Conservation (phyloP, 2,888 invertebrate species). For the Mamestra brassicae region DNA sequence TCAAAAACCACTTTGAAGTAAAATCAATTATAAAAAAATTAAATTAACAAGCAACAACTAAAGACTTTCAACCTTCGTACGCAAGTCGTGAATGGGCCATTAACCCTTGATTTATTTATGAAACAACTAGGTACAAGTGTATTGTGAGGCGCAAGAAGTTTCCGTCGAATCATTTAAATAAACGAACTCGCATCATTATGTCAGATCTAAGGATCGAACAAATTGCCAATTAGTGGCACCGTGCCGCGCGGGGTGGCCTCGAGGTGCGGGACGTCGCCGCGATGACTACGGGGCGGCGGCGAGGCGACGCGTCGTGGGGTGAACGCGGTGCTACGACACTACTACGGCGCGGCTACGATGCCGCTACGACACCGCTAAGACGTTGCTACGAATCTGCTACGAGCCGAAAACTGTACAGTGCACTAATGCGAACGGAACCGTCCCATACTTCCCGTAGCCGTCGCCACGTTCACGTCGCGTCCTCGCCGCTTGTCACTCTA, state of each 20-base stretch:
- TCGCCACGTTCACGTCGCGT: conserved; percentile 45
- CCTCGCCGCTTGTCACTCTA: conserved; percentile 39
- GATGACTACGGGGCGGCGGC: conserved; percentile 57
- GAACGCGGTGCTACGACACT: neutral
- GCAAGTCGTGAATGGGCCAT: conserved; percentile 73
- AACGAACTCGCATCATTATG: conserved; percentile 90
- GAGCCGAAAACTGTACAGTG: neutral
- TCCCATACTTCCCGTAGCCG: neutral
- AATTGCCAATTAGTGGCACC: conserved; percentile 90
- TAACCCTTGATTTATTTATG: conserved; percentile 77
- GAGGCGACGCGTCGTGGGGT: neutral
- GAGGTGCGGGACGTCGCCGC: conserved; percentile 69
- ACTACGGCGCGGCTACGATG: conserved; percentile 15
- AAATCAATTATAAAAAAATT: conserved; percentile 65
- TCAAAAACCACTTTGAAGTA: conserved; percentile 45
- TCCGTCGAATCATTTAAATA: conserved; percentile 90
- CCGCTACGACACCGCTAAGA: conserved; percentile 21
- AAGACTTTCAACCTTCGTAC: conserved; percentile 70
- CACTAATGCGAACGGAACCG: neutral
- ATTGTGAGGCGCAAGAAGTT: conserved; percentile 81
- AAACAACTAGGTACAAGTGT: conserved; percentile 69
- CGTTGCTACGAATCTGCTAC: conserved; percentile 23
- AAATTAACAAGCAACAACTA: conserved; percentile 64
- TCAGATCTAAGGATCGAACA: conserved; percentile 90
- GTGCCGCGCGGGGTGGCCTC: conserved; percentile 80